Evolutionary conservation across 2,797 vertebrate species (phyloP).

Genomic region (Sebastes umbrosus): DNA sequence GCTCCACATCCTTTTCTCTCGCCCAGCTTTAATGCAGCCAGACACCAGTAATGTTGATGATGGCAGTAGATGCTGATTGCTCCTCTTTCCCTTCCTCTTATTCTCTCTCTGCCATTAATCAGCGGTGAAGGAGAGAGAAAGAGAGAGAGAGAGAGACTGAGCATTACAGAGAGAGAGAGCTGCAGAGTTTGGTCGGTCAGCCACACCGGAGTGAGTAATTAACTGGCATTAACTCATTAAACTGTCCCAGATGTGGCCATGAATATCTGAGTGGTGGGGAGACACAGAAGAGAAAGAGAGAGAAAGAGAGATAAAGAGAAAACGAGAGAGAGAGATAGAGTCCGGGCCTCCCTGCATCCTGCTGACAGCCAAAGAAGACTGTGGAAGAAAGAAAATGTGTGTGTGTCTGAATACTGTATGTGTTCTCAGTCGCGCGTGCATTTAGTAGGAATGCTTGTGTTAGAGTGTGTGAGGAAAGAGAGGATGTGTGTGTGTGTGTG

Average conservation of each 20-base stretch:
- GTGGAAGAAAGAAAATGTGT: slow-evolving; percentile 31
- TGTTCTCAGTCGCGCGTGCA: background rate
- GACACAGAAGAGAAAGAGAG: slow-evolving; percentile 30
- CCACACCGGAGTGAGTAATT: slow-evolving; percentile 83
- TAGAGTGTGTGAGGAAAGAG: background rate
- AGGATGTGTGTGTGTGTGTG: background rate
- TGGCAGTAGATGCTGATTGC: slow-evolving; percentile 75
- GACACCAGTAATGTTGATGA: slow-evolving; percentile 75
- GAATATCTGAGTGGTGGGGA: slow-evolving; percentile 73
- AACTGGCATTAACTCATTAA: slow-evolving; percentile 87
- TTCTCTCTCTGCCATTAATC: slow-evolving; percentile 75
- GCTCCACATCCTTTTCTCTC: slow-evolving; percentile 36
- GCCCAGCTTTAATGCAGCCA: slow-evolving; percentile 64
- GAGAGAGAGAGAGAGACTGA: slow-evolving; percentile 9
- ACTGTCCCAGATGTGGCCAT: slow-evolving; percentile 84
- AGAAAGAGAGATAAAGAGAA: background rate
- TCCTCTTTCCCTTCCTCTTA: slow-evolving; percentile 64
- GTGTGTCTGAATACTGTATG: background rate
- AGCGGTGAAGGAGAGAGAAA: slow-evolving; percentile 55
- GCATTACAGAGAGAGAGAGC: slow-evolving; percentile 7
- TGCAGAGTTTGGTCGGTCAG: slow-evolving; percentile 73
- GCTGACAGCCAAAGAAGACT: slow-evolving; percentile 44
- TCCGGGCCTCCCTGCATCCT: slow-evolving; percentile 37
- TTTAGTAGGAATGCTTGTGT: background rate
- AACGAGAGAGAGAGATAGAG: background rate